Evolutionary conservation across 2,888 invertebrate genomes (phyloP), one percentile per base, ranked within the genome.

Genomic region (Sinopyrophorus schimmeli): DNA sequence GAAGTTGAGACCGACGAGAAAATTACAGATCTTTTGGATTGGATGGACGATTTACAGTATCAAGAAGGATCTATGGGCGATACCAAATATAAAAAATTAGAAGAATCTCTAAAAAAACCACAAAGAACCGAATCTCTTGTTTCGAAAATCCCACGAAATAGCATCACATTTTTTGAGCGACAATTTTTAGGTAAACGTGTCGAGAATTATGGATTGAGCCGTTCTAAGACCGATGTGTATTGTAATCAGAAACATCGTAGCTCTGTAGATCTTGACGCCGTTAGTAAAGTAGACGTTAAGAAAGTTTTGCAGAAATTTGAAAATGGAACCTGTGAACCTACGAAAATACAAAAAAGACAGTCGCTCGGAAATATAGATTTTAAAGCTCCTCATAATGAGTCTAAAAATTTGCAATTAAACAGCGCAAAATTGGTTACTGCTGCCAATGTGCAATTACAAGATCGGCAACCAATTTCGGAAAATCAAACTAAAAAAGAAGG

Each of bases 1-100:
- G 57, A 46, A 9, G 55, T 60, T 14, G 47, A 61, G 34, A 56
- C 63, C 1, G 69, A 68, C 15, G 69, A 71, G 35, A 73, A 73
- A 64, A 69, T 74, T 10, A 70, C 70, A 11, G 72, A 74, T 62
- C 55, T 74, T n/a, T 60, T 74, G 3, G 61, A 59, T 27, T 74
- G 73, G 73, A 72, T 74, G 63, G 71, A 72, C 15, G 70, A 72
- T 38, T 55, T 74, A 27, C 71, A 74, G 38, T 68, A 74, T 44
- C 67, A 70, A 51, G 43, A 34, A 37, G 44, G 28, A 32, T 70
- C 72, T 1, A 62, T 66, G 5, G 72, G 69, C 48, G 70, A 69
- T 46, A 68, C 60, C 1, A 74, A 74, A 58, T 74, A 74, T 50
- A 72, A 69, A 55, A 68, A 74, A 55, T 54, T 74, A 23, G 73